phyloP scores from a whole-genome alignment of 2,888 invertebrate genomes.

The Parthenolecanium corni region DNA sequence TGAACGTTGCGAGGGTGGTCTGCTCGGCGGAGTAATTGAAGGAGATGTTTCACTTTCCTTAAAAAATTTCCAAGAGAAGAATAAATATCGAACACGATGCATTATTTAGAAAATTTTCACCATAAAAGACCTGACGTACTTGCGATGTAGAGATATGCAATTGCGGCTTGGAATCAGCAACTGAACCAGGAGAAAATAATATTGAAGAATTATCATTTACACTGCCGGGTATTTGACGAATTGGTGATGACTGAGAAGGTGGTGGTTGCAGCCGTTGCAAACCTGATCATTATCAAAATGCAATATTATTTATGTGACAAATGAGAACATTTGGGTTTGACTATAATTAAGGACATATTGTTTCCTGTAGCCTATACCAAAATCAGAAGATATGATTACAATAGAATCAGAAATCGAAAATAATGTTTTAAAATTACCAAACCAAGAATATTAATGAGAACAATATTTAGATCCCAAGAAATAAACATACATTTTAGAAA shows the following conservation, averaged over 20 bases:
- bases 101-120: too few relatives aligned
- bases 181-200: not conserved
- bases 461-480: too few relatives aligned
- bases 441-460: too few relatives aligned
- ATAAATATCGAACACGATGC: too few relatives aligned
- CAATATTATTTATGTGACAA: not conserved
- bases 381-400: too few relatives aligned
- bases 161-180: slow-evolving; percentile 14
- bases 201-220: not conserved
- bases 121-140: slow-evolving; percentile 24
- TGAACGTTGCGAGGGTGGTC: not conserved
- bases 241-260: not conserved
- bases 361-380: too few relatives aligned
- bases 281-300: not conserved
- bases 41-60: not conserved
- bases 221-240: slow-evolving; percentile 3
- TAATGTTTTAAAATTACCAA: too few relatives aligned
- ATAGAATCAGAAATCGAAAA: too few relatives aligned
- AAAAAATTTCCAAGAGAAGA: not conserved
- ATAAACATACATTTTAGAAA: too few relatives aligned
- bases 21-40: slow-evolving; percentile 5
- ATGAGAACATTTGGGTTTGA: not conserved
- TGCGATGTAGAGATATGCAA: slow-evolving; percentile 30
- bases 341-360: too few relatives aligned
- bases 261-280: slow-evolving; percentile 14